Evolutionary conservation across 2,888 invertebrate genomes (phyloP), one percentile per base, ranked within the genome.

Genomic region (Oeneis ivallda): DNA sequence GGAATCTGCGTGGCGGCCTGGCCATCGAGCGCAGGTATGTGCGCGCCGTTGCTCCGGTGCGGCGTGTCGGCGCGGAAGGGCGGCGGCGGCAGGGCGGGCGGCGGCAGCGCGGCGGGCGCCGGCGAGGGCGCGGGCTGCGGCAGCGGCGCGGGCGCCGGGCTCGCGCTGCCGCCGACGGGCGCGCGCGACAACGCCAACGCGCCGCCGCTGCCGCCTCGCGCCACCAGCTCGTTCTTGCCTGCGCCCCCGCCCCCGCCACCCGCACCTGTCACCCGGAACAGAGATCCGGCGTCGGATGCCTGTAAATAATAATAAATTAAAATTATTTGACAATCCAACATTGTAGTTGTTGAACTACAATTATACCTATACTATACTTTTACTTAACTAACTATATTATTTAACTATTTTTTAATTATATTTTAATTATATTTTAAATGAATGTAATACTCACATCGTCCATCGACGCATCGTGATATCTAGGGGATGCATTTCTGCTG

Each of bases 211-310:
- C 94, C 94, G 78, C 95, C 94, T 74, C 94, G 92, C 73, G 94
- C 93, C 74, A 93, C 92, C 79, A 94, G 87, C 83, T 90, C 90
- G 74, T 84, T 88, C 74, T 95, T 93, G 77, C 87, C 94, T 85
- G 94, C 95, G 83, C 94, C 94, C 85, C 94, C 94, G 86, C 94
- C 94, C 86, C 95, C 94, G 86, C 94, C 94, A 86, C 95, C 95
- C 88, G 96, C 95, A 86, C 95, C 95, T 64, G 87, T 79, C 76
- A 90, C 82, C 80, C 91, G 87, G 80, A 91, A 91, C 76, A 91
- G 84, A 81, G 89, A 82, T 78, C 87, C 84, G 70, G 88, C 84
- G 71, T 91, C 91, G 71, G 91, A 89, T 74, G 82, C 91, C 91
- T 91, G 82, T 50, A 82, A 84, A 71, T 47, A 37, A 34, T 9